Evolutionary conservation across 2,888 invertebrate genomes (phyloP).

Genomic region (Imbricaverruca yamaguchii): DNA sequence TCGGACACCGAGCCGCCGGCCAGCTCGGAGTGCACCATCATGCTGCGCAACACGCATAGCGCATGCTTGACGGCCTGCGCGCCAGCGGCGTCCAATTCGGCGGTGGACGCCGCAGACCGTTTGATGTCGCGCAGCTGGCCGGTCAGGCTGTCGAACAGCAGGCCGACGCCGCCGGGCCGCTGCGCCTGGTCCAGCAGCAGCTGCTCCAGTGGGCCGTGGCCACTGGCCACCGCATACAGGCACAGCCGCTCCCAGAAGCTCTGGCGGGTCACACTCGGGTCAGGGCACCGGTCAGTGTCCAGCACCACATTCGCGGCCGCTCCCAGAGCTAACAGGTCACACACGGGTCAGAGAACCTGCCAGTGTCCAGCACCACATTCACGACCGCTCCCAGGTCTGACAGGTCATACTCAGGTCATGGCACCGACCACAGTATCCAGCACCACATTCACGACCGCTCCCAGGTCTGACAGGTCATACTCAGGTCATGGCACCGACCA

Average conservation of each 20-base stretch:
- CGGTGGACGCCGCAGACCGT: background rate
- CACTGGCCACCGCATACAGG: background rate
- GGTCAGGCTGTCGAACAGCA: background rate
- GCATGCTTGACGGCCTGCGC: background rate
- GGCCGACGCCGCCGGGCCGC: slow-evolving; percentile 10
- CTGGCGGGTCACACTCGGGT: background rate
- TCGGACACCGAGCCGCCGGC: background rate
- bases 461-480: background rate
- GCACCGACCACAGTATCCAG: background rate
- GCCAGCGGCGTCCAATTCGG: background rate
- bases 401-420: background rate
- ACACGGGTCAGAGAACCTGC: too few species aligned
- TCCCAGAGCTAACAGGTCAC: too few species aligned
- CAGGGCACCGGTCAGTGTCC: background rate
- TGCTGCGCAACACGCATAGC: background rate
- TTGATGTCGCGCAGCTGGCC: background rate
- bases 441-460: background rate
- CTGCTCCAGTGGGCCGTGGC: background rate
- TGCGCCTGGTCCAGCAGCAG: slow-evolving; percentile 7
- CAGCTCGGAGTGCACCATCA: background rate
- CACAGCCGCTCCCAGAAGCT: background rate
- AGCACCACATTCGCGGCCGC: too few species aligned
- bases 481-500: background rate
- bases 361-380: too few species aligned
- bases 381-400: too few species aligned